phyloP scores from a whole-genome alignment of 2,888 invertebrate species.

The Pilophorus perplexus region DNA sequence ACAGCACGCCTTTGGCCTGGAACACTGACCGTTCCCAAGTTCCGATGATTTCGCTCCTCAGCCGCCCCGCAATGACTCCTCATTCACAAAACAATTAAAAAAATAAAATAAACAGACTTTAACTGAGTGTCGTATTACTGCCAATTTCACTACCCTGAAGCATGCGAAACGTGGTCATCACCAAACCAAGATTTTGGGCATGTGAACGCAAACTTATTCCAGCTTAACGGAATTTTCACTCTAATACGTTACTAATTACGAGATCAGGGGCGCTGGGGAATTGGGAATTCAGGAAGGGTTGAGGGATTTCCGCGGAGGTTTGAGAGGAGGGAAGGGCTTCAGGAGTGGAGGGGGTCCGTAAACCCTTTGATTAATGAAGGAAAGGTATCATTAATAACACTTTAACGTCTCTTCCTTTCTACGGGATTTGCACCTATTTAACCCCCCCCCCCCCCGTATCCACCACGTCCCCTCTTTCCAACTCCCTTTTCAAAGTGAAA shows the following conservation, averaged over 20 bases:
- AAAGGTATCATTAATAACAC: constrained; percentile 41
- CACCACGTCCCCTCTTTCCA: background rate
- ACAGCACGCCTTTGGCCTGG: too few species aligned
- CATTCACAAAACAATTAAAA: too few species aligned
- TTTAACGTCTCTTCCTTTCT: constrained; percentile 34
- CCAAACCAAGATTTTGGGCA: too few species aligned
- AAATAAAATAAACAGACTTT: too few species aligned
- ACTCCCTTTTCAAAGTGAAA: constrained; percentile 16
- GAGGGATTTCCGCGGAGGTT: background rate
- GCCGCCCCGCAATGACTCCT: too few species aligned
- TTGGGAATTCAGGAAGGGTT: background rate
- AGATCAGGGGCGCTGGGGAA: background rate
- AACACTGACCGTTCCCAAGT: too few species aligned
- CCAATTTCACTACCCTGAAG: too few species aligned
- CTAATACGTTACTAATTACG: constrained; percentile 21
- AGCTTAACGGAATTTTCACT: too few species aligned
- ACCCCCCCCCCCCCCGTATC: constrained; percentile 16
- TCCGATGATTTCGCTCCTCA: too few species aligned
- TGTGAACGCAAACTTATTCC: too few species aligned
- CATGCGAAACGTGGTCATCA: too few species aligned
- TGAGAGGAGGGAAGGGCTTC: background rate
- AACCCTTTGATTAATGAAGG: constrained; percentile 41
- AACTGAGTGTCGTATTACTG: too few species aligned
- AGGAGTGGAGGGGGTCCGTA: constrained; percentile 11
- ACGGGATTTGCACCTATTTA: constrained; percentile 41